A percentile compares a stretch with the other conserved stretches of the same genome.
phyloP scores from a whole-genome alignment of 2,888 invertebrate genomes.

The Pseudococcus viburni region DNA sequence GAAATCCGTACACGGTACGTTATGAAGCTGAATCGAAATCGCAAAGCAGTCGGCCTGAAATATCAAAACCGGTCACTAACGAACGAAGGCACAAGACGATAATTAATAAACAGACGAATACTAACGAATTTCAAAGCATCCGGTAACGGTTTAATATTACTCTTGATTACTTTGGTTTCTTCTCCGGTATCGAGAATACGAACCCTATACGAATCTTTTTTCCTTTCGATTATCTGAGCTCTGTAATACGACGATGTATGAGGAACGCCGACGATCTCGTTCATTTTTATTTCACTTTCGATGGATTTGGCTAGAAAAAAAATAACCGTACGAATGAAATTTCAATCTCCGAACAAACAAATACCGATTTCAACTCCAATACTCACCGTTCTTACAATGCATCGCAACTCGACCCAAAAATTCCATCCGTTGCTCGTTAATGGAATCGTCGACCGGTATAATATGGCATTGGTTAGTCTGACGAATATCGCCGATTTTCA shows the following conservation, averaged over 20 bases:
- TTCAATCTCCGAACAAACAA: too few relatives aligned
- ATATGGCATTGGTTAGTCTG: constrained; percentile 1
- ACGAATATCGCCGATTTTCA: background rate
- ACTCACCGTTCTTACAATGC: background rate
- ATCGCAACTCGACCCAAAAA: background rate
- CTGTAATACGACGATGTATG: background rate
- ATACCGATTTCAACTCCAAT: background rate
- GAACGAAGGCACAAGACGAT: background rate
- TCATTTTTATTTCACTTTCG: background rate
- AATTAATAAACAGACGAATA: background rate
- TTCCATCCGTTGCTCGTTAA: background rate
- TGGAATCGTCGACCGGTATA: background rate
- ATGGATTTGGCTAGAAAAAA: background rate
- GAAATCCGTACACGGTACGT: background rate
- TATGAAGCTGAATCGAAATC: background rate
- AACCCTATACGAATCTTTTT: constrained; percentile 2
- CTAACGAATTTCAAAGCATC: constrained; percentile 20
- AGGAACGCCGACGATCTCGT: background rate
- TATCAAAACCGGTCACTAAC: too few relatives aligned
- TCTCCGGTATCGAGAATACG: constrained; percentile 14
- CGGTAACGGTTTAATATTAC: background rate
- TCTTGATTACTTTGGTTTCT: background rate
- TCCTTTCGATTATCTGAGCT: background rate
- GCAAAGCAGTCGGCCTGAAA: constrained; percentile 16
- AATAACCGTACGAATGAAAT: background rate